These are phyloP conservation scores for Teleogryllus oceanicus DNA, from an alignment of 2,888 invertebrate species.

Conservation along the genomic window DNA sequence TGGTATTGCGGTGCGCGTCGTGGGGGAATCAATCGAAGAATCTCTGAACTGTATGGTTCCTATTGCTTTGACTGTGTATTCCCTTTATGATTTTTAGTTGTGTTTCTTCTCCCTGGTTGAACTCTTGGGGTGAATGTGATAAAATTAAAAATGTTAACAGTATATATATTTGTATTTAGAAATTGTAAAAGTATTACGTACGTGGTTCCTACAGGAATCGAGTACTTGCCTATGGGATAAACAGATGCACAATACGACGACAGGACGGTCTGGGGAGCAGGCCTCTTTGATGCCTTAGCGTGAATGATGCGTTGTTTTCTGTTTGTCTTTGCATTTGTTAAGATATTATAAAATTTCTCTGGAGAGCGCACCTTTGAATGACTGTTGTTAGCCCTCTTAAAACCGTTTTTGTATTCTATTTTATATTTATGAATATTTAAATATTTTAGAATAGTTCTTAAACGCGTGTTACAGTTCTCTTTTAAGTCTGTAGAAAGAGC, in stretches of 20 bases:
- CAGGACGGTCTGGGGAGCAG: constrained; percentile 9
- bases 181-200: not conserved
- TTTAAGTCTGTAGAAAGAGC: not conserved
- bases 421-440: not conserved
- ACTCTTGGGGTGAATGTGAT: not conserved
- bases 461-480: not conserved
- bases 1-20: not conserved
- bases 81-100: not conserved
- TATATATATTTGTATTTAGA: not conserved
- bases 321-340: not conserved
- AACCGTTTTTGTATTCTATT: not conserved
- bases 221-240: not conserved
- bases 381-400: not conserved
- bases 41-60: not conserved
- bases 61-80: not conserved
- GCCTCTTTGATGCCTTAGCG: not conserved
- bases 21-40: constrained; percentile 4
- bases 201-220: too few species aligned
- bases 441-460: not conserved
- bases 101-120: not conserved
- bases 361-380: not conserved
- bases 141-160: not conserved
- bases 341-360: not conserved
- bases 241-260: not conserved
- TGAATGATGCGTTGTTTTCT: not conserved